Evolutionary conservation across 2,797 vertebrate species (phyloP).

Genomic region (Holocentrus rufus): DNA sequence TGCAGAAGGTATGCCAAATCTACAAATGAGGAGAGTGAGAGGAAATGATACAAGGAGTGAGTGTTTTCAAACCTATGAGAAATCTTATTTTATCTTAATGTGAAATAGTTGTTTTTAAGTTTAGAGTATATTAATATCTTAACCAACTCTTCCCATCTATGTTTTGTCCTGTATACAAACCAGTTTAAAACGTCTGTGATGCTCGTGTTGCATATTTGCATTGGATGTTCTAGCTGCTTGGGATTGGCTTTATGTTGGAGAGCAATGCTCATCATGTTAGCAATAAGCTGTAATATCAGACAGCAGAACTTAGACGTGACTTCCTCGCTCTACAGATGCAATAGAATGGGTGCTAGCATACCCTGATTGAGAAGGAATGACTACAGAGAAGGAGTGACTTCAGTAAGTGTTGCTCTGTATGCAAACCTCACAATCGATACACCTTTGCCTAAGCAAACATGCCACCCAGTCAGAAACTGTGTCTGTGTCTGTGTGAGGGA

Average conservation of each 20-base stretch:
- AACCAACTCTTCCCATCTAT: slow-evolving; percentile 50
- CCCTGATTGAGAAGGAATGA: slow-evolving; percentile 61
- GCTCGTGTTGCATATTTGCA: slow-evolving; percentile 67
- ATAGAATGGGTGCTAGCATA: slow-evolving; percentile 75
- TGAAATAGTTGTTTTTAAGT: slow-evolving; percentile 59
- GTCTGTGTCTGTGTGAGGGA: slow-evolving; percentile 54
- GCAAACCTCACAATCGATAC: slow-evolving; percentile 72
- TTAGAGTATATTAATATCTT: slow-evolving; percentile 50
- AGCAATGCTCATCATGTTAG: slow-evolving; percentile 70
- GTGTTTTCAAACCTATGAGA: slow-evolving; percentile 47
- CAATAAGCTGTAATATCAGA: slow-evolving; percentile 77
- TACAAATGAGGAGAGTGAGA: slow-evolving; percentile 54
- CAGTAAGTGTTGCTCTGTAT: slow-evolving; percentile 53
- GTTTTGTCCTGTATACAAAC: slow-evolving; percentile 63
- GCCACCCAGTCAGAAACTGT: slow-evolving; percentile 38
- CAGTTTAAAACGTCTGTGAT: slow-evolving; percentile 63
- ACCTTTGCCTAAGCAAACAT: slow-evolving; percentile 76
- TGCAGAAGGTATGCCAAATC: slow-evolving; percentile 79
- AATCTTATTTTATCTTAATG: slow-evolving; percentile 1
- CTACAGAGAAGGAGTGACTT: not conserved
- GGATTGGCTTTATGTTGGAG: slow-evolving; percentile 64
- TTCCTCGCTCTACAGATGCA: slow-evolving; percentile 74
- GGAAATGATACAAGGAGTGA: slow-evolving; percentile 43
- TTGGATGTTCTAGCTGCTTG: slow-evolving; percentile 66
- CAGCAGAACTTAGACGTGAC: slow-evolving; percentile 69